These are phyloP conservation scores for Eupithecia subfuscata DNA, from an alignment of 2,888 invertebrate genomes.

Conservation along the genomic window DNA sequence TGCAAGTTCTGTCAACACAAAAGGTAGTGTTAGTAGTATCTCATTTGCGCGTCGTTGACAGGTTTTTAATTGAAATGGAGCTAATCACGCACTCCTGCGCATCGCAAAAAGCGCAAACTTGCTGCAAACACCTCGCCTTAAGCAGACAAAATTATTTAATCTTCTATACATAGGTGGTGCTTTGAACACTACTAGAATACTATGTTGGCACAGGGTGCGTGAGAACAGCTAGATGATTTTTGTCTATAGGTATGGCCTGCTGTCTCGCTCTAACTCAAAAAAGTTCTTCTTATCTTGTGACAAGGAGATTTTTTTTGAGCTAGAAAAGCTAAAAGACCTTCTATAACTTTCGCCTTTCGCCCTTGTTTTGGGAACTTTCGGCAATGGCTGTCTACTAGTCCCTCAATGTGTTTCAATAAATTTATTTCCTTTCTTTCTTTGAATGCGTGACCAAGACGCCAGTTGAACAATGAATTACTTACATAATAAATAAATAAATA, in stretches of 20 bases:
- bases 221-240: slow-evolving; percentile 7
- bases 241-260: neutral
- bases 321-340: too few species aligned
- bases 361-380: too few species aligned
- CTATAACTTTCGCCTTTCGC: too few species aligned
- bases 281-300: neutral
- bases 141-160: slow-evolving; percentile 56
- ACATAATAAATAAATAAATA: too few species aligned
- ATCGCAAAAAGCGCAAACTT: slow-evolving; percentile 31
- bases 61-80: slow-evolving; percentile 40
- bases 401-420: too few species aligned
- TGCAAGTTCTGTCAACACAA: slow-evolving; percentile 15
- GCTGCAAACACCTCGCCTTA: slow-evolving; percentile 45
- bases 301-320: too few species aligned
- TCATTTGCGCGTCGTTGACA: slow-evolving; percentile 26
- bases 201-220: slow-evolving; percentile 22
- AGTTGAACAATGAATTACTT: too few species aligned
- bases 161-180: slow-evolving; percentile 27
- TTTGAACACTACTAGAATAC: neutral
- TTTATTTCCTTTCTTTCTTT: too few species aligned
- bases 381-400: too few species aligned
- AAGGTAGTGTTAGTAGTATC: slow-evolving; percentile 15
- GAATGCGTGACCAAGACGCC: too few species aligned
- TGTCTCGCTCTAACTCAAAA: neutral
- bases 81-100: slow-evolving; percentile 27